Conservation (phyloP, 2,113 vertebrate species). For the Melanotaenia duboulayi region DNA sequence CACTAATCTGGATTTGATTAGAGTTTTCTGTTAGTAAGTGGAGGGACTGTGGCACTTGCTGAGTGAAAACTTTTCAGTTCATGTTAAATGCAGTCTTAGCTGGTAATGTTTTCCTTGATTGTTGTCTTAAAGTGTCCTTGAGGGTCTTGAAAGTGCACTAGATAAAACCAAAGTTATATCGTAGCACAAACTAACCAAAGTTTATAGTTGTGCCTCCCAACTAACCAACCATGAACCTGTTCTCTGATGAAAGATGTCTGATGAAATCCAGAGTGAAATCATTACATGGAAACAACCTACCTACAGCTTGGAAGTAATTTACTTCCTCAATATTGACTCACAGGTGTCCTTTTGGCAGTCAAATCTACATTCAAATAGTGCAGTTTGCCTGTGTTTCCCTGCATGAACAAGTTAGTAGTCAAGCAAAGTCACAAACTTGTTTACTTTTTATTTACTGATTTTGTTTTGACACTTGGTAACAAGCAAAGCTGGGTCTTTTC, state of each 20-base stretch:
- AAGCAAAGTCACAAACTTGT: slow-evolving; percentile 31
- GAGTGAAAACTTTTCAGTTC: not conserved
- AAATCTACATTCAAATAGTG: slow-evolving; percentile 58
- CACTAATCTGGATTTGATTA: no score
- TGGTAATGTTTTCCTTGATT: no score
- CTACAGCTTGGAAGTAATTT: no score
- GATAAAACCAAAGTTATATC: no score
- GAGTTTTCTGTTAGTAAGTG: no score
- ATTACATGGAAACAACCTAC: not conserved
- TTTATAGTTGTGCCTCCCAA: no score
- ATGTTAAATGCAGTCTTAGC: no score
- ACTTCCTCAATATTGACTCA: not conserved
- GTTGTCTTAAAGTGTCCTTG: no score
- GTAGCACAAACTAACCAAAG: no score
- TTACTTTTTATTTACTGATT: slow-evolving; percentile 12
- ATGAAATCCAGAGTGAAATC: not conserved
- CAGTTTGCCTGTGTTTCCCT: slow-evolving; percentile 13
- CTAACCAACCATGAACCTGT: not conserved
- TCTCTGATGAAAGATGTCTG: not conserved
- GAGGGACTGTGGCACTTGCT: no score
- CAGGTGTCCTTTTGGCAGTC: slow-evolving; percentile 50
- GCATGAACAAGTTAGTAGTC: slow-evolving; percentile 2
- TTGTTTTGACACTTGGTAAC: not conserved
- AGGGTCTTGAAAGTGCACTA: no score
- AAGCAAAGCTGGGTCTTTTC: slow-evolving; percentile 18